Evolutionary conservation across 1,140 invertebrate species (phyloP), one percentile per base, ranked within the genome.

Genomic region (Lineus longissimus): DNA sequence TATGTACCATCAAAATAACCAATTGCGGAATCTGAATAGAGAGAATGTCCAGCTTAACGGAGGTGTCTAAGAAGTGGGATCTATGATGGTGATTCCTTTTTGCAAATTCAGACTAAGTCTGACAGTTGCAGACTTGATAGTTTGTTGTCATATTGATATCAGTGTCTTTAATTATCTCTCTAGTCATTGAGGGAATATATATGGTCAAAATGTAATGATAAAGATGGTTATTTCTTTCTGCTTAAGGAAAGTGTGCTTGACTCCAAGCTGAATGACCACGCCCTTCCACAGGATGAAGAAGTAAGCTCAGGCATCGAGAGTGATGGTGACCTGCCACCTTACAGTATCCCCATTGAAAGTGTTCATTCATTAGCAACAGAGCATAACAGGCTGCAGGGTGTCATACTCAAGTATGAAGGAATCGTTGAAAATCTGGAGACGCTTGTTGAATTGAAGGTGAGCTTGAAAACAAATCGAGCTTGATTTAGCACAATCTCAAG

Each of bases 341-440:
- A 65, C 33, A 66, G 61, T 27, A 68, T 68, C 30, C 62, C 64
- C 31, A 65, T 61, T 36, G 66, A 73, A 15, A 29, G 43, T 19
- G 56, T 68, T 17, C 27, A 31, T 13, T 25, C 47, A 17, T 63
- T 73, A 55, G 36, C 70, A 23, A 22, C 27, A n/a, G 65, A 67
- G 31, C 62, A 62, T 31, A 23, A 59, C 23, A 55, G 65, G 22
- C 54, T 73, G 36, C 65, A 71, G 25, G 63, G 64, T 55, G 61
- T 64, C 25, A 68, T 73, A 15, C 31, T 65, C n/a, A 70, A 71
- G 55, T 73, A 73, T 56, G 72, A 73, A 61, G 33, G 62, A 29
- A 66, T 69, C 15, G 57, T 71, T n/a, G 67, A 70, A 13, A 47
- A 73, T 17, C 40, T 73, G 22, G 71, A 73, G 25, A 56, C 63